These are phyloP conservation scores for Anthophora plumipes DNA, from an alignment of 2,888 invertebrate genomes.

Conservation along the genomic window DNA sequence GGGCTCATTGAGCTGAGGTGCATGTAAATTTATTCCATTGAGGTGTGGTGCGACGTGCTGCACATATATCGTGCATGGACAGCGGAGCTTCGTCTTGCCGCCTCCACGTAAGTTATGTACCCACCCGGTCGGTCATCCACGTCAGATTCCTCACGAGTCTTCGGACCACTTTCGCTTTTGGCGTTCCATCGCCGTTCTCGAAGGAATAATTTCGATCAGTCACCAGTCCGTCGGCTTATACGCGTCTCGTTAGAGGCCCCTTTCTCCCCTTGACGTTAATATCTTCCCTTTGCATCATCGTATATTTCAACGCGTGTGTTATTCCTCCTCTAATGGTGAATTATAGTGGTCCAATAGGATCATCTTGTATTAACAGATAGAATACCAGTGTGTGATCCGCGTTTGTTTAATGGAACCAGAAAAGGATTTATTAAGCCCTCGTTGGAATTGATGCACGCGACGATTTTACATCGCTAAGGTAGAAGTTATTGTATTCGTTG, in stretches of 20 bases:
- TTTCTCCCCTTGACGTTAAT: slow-evolving; percentile 42
- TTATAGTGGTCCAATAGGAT: slow-evolving; percentile 17
- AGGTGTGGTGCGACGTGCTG: slow-evolving; percentile 78
- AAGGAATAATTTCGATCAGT: slow-evolving; percentile 66
- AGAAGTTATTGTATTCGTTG: background rate
- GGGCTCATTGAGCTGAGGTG: slow-evolving; percentile 65
- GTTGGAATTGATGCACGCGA: background rate
- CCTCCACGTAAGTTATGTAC: slow-evolving; percentile 78
- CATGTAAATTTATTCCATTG: slow-evolving; percentile 82
- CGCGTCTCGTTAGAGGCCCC: slow-evolving; percentile 57
- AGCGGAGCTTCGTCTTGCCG: slow-evolving; percentile 64
- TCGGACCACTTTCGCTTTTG: slow-evolving; percentile 78
- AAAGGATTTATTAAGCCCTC: slow-evolving; percentile 1
- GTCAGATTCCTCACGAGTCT: slow-evolving; percentile 44
- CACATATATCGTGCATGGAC: slow-evolving; percentile 72
- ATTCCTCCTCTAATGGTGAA: slow-evolving; percentile 42
- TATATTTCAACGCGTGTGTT: slow-evolving; percentile 39
- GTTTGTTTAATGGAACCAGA: background rate
- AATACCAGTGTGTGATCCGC: background rate
- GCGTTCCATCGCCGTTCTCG: slow-evolving; percentile 38
- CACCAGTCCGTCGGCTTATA: slow-evolving; percentile 46
- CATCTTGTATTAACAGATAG: background rate
- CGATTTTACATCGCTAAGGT: background rate
- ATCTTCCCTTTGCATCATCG: slow-evolving; percentile 46
- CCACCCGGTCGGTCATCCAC: slow-evolving; percentile 62